Conservation (phyloP, 2,113 vertebrate species). For the Crotophaga sulcirostris region DNA sequence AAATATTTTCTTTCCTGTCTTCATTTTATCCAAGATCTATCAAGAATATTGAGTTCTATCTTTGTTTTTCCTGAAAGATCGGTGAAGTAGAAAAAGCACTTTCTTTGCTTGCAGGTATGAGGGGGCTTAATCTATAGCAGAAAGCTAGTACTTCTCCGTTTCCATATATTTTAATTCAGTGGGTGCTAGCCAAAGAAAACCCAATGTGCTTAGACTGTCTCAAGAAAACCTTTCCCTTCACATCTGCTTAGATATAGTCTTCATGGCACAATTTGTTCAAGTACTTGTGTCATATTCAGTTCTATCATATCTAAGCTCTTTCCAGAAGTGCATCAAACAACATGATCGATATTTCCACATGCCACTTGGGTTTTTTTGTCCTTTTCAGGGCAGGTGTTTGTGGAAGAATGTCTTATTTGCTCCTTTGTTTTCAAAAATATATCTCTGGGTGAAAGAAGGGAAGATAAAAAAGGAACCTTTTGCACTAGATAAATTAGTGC, state of each 20-base stretch:
- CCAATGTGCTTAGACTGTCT: neutral
- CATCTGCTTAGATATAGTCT: neutral
- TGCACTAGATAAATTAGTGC: neutral
- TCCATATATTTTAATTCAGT: neutral
- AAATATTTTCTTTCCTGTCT: slow-evolving; percentile 17
- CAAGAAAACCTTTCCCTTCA: neutral
- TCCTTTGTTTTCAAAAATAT: neutral
- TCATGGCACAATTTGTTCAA: neutral
- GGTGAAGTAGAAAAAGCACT: neutral
- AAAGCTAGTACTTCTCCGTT: neutral
- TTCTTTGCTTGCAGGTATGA: neutral
- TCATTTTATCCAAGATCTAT: slow-evolving; percentile 26
- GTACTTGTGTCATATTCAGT: neutral
- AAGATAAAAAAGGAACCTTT: neutral
- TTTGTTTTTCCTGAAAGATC: slow-evolving; percentile 13
- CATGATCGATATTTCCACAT: neutral
- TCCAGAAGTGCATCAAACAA: neutral
- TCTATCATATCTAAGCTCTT: neutral
- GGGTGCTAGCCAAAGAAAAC: neutral
- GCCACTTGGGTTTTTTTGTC: neutral
- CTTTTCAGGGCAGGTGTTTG: neutral
- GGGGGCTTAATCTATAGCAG: neutral
- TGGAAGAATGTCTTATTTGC: neutral
- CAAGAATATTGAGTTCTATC: slow-evolving; percentile 28
- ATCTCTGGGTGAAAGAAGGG: neutral